phyloP scores from a whole-genome alignment of 2,888 invertebrate species.

The Cremastobaeus sp. region DNA sequence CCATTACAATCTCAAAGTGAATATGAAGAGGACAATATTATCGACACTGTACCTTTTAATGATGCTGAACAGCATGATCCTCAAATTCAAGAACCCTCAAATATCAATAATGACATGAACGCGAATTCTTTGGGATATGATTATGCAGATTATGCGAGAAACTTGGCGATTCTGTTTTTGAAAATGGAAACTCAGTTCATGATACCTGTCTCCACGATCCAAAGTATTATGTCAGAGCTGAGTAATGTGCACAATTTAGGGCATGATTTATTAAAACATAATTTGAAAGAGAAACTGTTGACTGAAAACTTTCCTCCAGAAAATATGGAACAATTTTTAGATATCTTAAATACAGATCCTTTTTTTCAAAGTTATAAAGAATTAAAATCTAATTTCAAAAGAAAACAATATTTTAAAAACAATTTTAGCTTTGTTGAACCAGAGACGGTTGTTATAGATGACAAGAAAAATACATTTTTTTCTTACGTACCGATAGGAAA shows the following conservation, averaged over 20 bases:
- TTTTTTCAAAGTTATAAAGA: background rate
- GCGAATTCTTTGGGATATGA: background rate
- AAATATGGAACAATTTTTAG: background rate
- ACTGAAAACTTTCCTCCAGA: background rate
- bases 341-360: background rate
- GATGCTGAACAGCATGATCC: too few relatives aligned
- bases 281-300: background rate
- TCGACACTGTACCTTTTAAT: background rate
- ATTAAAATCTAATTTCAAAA: slow-evolving; percentile 10
- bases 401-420: slow-evolving; percentile 8
- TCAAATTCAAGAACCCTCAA: too few relatives aligned
- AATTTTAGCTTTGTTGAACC: slow-evolving; percentile 5
- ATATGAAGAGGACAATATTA: too few relatives aligned
- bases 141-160: background rate
- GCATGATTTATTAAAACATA: background rate
- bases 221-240: background rate
- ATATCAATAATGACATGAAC: background rate
- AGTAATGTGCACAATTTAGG: background rate
- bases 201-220: background rate
- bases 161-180: background rate
- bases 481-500: slow-evolving; percentile 5
- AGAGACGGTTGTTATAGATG: background rate
- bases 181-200: slow-evolving; percentile 1
- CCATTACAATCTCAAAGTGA: too few relatives aligned
- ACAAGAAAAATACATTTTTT: slow-evolving; percentile 1